Conservation (phyloP, 1,140 invertebrate species). For the Orchesella cincta region DNA sequence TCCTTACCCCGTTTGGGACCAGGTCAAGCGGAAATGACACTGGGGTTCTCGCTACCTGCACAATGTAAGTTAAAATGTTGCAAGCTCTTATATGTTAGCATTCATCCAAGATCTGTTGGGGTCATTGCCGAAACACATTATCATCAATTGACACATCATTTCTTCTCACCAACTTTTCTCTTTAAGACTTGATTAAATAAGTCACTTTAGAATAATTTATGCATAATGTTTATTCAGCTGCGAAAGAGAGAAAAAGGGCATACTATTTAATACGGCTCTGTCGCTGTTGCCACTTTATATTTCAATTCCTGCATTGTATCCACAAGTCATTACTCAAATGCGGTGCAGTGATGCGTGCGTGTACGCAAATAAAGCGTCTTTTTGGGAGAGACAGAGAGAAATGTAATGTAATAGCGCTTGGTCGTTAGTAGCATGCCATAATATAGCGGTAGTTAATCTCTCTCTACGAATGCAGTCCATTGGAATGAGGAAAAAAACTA, state of each 20-base stretch:
- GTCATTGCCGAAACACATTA: not conserved
- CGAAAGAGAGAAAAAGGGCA: not conserved
- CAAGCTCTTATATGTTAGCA: not conserved
- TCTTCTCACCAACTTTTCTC: not conserved
- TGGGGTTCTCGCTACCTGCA: slow-evolving; percentile 31
- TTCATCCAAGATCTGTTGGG: not conserved
- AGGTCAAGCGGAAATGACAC: slow-evolving; percentile 32
- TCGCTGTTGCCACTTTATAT: too few species aligned
- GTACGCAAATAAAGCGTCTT: not conserved
- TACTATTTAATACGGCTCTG: not conserved
- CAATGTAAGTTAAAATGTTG: slow-evolving; percentile 28
- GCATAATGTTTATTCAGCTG: not conserved
- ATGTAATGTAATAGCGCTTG: not conserved
- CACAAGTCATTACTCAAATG: too few species aligned
- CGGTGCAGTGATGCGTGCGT: too few species aligned
- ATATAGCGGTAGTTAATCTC: slow-evolving; percentile 19
- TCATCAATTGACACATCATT: slow-evolving; percentile 3
- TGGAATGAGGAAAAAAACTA: slow-evolving; percentile 25
- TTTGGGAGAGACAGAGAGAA: not conserved
- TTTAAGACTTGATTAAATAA: not conserved
- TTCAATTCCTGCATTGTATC: too few species aligned
- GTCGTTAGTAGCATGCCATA: not conserved
- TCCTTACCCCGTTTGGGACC: slow-evolving; percentile 3
- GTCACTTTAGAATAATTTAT: not conserved
- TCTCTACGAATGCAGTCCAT: not conserved